phyloP scores from a whole-genome alignment of 2,888 invertebrate species.

The Leptopterna dolabrata region DNA sequence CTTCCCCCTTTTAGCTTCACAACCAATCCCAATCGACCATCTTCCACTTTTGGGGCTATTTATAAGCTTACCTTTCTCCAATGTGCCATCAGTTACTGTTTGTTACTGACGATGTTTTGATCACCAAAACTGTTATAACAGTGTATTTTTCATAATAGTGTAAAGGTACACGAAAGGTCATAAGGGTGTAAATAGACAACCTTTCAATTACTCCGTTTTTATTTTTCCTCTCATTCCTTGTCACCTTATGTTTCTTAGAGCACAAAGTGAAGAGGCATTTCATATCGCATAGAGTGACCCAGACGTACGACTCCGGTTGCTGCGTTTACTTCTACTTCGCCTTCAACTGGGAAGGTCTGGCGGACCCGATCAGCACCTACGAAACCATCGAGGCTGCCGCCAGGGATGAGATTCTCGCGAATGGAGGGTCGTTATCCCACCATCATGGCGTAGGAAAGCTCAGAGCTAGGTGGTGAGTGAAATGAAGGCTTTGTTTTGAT shows the following conservation, averaged over 20 bases:
- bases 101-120: too few species aligned
- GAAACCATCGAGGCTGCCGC: slow-evolving; percentile 90
- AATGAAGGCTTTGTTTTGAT: slow-evolving; percentile 67
- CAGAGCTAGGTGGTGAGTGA: slow-evolving; percentile 80
- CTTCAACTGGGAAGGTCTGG: slow-evolving; percentile 74
- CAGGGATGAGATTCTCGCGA: slow-evolving; percentile 84
- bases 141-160: too few species aligned
- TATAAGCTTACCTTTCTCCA: too few species aligned
- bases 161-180: neutral
- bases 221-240: neutral
- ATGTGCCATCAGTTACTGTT: too few species aligned
- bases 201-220: neutral
- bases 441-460: slow-evolving; percentile 97
- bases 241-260: slow-evolving; percentile 57
- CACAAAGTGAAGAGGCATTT: slow-evolving; percentile 73
- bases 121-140: too few species aligned
- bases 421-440: slow-evolving; percentile 89
- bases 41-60: too few species aligned
- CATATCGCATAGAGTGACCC: slow-evolving; percentile 89
- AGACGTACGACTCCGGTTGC: slow-evolving; percentile 97
- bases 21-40: too few species aligned
- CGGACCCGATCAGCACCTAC: slow-evolving; percentile 82
- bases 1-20: too few species aligned
- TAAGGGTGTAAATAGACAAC: neutral
- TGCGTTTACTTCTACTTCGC: slow-evolving; percentile 96